These are phyloP conservation scores for Pteropus rufus DNA, from an alignment of 2,797 vertebrate genomes.

Conservation along the genomic window DNA sequence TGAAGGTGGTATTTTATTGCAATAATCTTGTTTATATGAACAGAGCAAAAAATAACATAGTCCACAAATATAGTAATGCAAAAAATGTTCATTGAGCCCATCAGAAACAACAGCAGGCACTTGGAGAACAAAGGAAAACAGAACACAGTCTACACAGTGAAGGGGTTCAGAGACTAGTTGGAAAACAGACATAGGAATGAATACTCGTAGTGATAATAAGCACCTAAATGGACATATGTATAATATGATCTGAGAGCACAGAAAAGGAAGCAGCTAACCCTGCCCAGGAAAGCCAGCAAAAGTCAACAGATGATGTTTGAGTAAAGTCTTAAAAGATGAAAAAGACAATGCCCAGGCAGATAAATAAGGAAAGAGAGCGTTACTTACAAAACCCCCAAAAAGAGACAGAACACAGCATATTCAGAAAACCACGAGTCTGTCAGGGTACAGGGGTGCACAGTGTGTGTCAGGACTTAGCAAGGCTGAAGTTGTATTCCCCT, in stretches of 20 bases:
- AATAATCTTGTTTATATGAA: constrained; percentile 7
- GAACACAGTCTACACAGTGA: neutral
- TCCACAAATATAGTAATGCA: neutral
- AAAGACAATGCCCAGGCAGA: neutral
- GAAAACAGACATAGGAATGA: neutral
- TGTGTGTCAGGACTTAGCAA: neutral
- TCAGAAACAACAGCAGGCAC: neutral
- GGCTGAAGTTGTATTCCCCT: neutral
- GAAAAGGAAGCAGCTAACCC: neutral
- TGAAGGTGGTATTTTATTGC: neutral
- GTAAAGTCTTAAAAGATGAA: neutral
- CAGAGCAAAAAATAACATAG: neutral
- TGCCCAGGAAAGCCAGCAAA: neutral
- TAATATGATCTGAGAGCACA: neutral
- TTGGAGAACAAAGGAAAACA: constrained; percentile 7
- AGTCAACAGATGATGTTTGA: neutral
- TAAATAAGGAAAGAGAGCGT: neutral
- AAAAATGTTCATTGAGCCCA: constrained; percentile 38
- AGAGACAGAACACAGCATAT: neutral
- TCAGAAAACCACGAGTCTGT: neutral
- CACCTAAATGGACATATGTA: too few species aligned
- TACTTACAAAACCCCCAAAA: neutral
- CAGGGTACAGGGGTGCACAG: accelerated
- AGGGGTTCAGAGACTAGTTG: neutral
- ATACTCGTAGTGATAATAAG: neutral